Conservation (phyloP, 2,797 vertebrate genomes). For the Propithecus deckenii region DNA sequence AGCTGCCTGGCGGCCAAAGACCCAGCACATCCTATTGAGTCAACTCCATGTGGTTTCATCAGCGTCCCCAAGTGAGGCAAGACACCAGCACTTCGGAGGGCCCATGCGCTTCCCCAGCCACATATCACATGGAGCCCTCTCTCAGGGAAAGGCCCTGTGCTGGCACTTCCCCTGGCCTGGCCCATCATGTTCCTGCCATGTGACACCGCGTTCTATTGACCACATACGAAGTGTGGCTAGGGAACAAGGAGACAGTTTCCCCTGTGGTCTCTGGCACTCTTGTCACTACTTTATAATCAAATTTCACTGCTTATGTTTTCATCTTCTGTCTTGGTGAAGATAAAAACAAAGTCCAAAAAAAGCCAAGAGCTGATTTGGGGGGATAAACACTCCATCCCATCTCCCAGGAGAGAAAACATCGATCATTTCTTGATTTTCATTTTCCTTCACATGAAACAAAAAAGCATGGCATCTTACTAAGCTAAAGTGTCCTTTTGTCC, state of each 20-base stretch:
- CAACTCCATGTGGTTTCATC: not conserved
- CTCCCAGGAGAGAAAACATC: not conserved
- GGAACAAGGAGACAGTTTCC: not conserved
- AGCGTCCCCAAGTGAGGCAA: conserved; percentile 4
- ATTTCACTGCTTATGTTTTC: not conserved
- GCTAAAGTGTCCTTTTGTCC: not conserved
- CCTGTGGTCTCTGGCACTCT: not conserved
- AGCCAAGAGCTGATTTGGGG: not conserved
- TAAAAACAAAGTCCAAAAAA: not conserved
- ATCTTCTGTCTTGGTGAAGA: not conserved
- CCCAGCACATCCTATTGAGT: not conserved
- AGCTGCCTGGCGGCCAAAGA: not conserved
- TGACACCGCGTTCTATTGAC: not conserved
- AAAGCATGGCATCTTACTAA: not conserved
- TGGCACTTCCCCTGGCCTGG: not conserved
- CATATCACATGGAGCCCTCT: not conserved
- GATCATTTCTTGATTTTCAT: not conserved
- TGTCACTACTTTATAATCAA: not conserved
- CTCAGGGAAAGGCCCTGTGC: not conserved
- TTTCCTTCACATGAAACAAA: not conserved
- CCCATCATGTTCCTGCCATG: not conserved
- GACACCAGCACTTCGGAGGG: not conserved
- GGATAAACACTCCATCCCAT: not conserved
- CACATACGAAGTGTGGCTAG: not conserved
- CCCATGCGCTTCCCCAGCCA: not conserved